Conservation (phyloP, 2,888 invertebrate species). For the Leptopilina myrica region DNA sequence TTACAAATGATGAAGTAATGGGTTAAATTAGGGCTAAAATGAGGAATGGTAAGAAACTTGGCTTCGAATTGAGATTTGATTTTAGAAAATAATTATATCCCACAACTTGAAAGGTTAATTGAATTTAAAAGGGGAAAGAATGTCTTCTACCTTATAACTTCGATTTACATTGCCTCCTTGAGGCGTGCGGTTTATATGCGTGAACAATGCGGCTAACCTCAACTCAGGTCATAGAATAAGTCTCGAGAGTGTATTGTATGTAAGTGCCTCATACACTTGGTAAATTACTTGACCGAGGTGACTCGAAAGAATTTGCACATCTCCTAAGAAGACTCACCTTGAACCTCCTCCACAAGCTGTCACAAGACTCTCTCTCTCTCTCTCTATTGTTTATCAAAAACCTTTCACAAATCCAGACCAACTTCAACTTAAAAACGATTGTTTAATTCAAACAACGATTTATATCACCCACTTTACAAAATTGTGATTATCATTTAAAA, state of each 20-base stretch:
- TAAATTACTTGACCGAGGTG: slow-evolving; percentile 48
- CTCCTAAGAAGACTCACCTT: slow-evolving; percentile 41
- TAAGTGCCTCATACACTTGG: slow-evolving; percentile 39
- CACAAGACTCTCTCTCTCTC: neutral
- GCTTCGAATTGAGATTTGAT: neutral
- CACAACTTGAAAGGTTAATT: neutral
- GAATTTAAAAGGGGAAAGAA: slow-evolving; percentile 11
- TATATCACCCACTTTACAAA: too few species aligned
- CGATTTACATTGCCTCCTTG: slow-evolving; percentile 25
- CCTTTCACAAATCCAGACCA: slow-evolving; percentile 26
- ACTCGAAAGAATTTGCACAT: slow-evolving; percentile 43
- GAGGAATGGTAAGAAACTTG: too few species aligned
- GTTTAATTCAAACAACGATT: neutral
- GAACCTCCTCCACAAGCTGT: slow-evolving; percentile 32
- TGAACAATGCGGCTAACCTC: slow-evolving; percentile 45
- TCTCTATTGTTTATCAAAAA: slow-evolving; percentile 23
- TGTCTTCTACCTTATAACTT: slow-evolving; percentile 9
- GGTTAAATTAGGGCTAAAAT: too few species aligned
- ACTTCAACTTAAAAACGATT: too few species aligned
- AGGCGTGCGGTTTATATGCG: slow-evolving; percentile 36
- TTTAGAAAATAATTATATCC: neutral
- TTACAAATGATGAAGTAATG: too few species aligned
- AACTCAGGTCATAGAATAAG: slow-evolving; percentile 37
- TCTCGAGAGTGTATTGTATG: slow-evolving; percentile 10
- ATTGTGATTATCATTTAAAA: too few species aligned